These are phyloP conservation scores for Ondatra zibethicus DNA, from an alignment of 2,113 vertebrate genomes.

Conservation along the genomic window DNA sequence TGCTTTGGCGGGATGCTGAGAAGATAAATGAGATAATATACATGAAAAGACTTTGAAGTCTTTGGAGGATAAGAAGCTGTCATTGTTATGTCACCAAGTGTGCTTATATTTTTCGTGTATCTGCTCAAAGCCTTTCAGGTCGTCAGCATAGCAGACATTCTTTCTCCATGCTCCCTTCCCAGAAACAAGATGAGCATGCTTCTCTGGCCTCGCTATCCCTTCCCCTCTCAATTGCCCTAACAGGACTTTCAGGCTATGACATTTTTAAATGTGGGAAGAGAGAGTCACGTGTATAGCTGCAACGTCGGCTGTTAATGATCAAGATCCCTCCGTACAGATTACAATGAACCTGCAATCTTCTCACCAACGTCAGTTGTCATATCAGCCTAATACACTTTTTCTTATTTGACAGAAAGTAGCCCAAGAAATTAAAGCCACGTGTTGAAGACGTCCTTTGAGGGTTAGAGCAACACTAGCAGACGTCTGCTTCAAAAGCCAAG, in stretches of 20 bases:
- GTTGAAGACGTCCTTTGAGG: slow-evolving; percentile 27
- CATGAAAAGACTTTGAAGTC: slow-evolving; percentile 75
- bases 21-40: slow-evolving; percentile 63
- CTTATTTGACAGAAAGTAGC: neutral
- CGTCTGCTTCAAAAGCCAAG: neutral
- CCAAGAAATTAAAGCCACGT: slow-evolving; percentile 30
- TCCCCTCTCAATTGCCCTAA: neutral
- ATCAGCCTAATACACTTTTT: neutral
- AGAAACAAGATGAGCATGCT: slow-evolving; percentile 31
- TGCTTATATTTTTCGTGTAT: slow-evolving; percentile 54
- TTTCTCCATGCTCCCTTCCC: slow-evolving; percentile 41
- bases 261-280: slow-evolving; percentile 13
- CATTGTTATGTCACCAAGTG: slow-evolving; percentile 33
- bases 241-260: neutral
- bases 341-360: neutral
- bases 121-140: slow-evolving; percentile 9
- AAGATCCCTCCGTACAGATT: neutral
- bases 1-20: slow-evolving; percentile 48
- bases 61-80: slow-evolving; percentile 43
- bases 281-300: neutral
- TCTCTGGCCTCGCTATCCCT: neutral
- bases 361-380: neutral
- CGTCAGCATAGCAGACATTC: neutral
- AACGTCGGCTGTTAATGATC: neutral
- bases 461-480: neutral